Conservation (phyloP, 2,797 vertebrate species). For the Perodicticus potto region DNA sequence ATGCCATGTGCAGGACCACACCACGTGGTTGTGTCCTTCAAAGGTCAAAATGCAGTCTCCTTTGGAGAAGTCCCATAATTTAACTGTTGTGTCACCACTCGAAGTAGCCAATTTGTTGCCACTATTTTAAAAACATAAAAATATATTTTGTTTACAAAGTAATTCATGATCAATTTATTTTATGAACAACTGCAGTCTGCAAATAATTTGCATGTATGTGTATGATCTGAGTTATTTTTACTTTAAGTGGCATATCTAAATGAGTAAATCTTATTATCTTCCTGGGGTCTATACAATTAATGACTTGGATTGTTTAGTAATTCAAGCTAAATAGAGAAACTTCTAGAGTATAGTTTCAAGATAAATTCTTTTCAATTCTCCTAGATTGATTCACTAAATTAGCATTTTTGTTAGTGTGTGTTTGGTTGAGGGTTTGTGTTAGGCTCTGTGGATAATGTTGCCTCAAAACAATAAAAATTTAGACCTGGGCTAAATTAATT, state of each 20-base stretch:
- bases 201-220: neutral
- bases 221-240: neutral
- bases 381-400: neutral
- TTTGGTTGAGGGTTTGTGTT: neutral
- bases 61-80: slow-evolving; percentile 89
- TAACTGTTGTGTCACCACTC: slow-evolving; percentile 88
- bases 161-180: slow-evolving; percentile 18
- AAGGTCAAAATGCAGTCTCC: slow-evolving; percentile 86
- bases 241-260: neutral
- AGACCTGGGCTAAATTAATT: neutral
- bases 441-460: neutral
- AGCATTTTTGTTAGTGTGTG: neutral
- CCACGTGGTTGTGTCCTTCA: slow-evolving; percentile 85
- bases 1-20: slow-evolving; percentile 90
- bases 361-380: neutral
- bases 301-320: slow-evolving; percentile 23
- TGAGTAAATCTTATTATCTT: slow-evolving; percentile 1
- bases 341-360: neutral
- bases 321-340: neutral
- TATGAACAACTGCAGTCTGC: neutral
- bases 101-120: slow-evolving; percentile 90
- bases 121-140: slow-evolving; percentile 78
- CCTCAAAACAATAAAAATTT: neutral
- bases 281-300: neutral
- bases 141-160: slow-evolving; percentile 1